Conservation (phyloP, 2,888 invertebrate genomes). For the Brachyptera putata region DNA sequence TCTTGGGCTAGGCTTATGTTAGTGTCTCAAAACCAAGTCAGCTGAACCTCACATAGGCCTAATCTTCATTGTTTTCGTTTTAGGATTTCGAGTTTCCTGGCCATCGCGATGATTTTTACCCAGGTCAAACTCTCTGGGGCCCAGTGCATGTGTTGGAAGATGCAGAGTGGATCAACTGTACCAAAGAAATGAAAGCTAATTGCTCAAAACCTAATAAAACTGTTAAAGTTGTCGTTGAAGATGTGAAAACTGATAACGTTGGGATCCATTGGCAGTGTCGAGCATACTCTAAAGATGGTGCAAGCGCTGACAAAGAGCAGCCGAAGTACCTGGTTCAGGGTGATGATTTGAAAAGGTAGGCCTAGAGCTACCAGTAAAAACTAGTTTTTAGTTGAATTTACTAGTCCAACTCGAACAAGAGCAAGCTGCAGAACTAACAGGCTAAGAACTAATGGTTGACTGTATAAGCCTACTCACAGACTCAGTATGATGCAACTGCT, state of each 20-base stretch:
- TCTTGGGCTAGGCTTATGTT: no score
- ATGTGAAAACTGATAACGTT: conserved; percentile 73
- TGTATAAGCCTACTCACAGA: no score
- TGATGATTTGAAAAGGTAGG: conserved; percentile 66
- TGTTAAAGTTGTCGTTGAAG: conserved; percentile 63
- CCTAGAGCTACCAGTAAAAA: background rate
- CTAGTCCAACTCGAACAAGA: no score
- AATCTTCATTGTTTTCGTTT: no score
- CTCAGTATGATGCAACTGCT: no score
- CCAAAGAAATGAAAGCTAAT: conserved; percentile 63
- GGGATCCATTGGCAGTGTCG: conserved; percentile 87
- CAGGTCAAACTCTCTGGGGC: conserved; percentile 71
- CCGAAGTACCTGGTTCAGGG: conserved; percentile 65
- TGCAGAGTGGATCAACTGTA: conserved; percentile 75
- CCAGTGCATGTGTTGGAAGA: conserved; percentile 68
- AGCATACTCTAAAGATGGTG: conserved; percentile 57
- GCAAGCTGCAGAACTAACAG: no score
- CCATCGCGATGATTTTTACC: conserved; percentile 56
- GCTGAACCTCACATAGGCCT: no score
- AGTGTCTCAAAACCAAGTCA: no score
- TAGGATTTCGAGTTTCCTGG: conserved; percentile 55
- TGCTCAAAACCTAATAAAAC: conserved; percentile 45
- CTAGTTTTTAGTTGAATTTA: background rate
- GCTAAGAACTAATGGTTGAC: no score
- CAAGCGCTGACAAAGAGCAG: conserved; percentile 54